Base-by-base conservation (phyloP, 1,140 invertebrate species). In the Meloidogyne chitwoodi region DNA sequence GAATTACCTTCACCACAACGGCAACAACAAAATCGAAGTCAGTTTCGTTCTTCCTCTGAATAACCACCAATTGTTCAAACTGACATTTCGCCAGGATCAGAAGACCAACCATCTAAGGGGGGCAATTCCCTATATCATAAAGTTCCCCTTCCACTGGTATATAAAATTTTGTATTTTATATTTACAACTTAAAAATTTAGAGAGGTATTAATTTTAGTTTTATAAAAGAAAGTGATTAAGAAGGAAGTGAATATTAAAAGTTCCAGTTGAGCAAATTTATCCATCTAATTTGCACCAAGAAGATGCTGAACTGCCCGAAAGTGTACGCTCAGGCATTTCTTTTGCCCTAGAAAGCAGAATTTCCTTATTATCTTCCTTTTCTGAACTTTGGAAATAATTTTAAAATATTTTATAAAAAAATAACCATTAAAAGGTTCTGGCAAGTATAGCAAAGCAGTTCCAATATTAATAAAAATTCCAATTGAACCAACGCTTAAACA, bases 391-490 rank as follows among this genome's bases (percentile, higher is more conserved):
- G 0, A 38, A 41, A 11, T 14, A 41, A 41, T 41, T 41, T 12
- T 14, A 41, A 41, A 11, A 41, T 41, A 41, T 41, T 41, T 41
- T 4, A 41, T 41, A 2, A 41, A 41, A 41, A 67, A 27, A 61
- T 68, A 68, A 26, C 68, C 80, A 12, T 79, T 70, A 12, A 81
- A 29, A 19, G 80, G 82, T 56, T 73, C 24, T 31, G 70, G 31
- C 8, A 78, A 73, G 22, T 31, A 29, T 19, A 80, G 62, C n/a
- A 81, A 68, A 11, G 56, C 62, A 27, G 38, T 68, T 1, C 79
- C 79, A 62, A 79, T 66, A 65, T 71, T 71, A 27, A 80, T 62
- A 27, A 80, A 80, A 11, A 80, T 75, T 27, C 79, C 79, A 14
- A 31, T 38, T 12, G 79, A 34, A 19, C 44, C 77, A 27, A 82